These are phyloP conservation scores for Anodontia alba DNA, from an alignment of 2,888 invertebrate species.

Conservation along the genomic window DNA sequence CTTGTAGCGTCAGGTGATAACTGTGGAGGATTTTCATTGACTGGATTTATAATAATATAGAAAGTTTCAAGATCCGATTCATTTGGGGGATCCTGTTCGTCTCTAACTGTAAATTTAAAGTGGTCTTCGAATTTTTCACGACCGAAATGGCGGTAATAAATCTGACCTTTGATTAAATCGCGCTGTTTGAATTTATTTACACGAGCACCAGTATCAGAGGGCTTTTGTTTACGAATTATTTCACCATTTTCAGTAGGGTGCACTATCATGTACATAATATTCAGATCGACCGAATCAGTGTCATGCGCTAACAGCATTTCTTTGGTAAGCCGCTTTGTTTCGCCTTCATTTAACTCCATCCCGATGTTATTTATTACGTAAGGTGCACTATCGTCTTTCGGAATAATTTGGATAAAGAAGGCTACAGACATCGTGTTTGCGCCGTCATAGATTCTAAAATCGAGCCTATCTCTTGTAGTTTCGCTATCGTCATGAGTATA, in stretches of 20 bases:
- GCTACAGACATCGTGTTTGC: slow-evolving; percentile 78
- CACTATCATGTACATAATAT: slow-evolving; percentile 79
- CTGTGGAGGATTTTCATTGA: slow-evolving; percentile 83
- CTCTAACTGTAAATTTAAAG: slow-evolving; percentile 81
- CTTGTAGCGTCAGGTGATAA: slow-evolving; percentile 76
- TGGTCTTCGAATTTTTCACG: slow-evolving; percentile 78
- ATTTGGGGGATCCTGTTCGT: slow-evolving; percentile 83
- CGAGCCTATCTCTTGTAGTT: slow-evolving; percentile 79
- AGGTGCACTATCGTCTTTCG: slow-evolving; percentile 84
- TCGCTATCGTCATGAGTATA: slow-evolving; percentile 83
- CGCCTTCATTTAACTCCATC: slow-evolving; percentile 81
- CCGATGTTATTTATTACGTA: slow-evolving; percentile 81
- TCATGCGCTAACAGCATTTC: slow-evolving; percentile 81
- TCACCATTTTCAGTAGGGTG: slow-evolving; percentile 80
- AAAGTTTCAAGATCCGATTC: slow-evolving; percentile 80
- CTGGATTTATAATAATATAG: slow-evolving; percentile 78
- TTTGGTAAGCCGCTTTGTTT: slow-evolving; percentile 76
- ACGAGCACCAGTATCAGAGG: slow-evolving; percentile 76
- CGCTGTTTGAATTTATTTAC: slow-evolving; percentile 81
- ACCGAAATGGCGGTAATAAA: slow-evolving; percentile 83
- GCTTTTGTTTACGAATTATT: slow-evolving; percentile 76
- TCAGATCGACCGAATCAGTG: slow-evolving; percentile 80
- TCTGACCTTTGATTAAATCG: slow-evolving; percentile 81
- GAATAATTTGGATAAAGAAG: slow-evolving; percentile 82
- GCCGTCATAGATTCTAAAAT: slow-evolving; percentile 82